phyloP scores from a whole-genome alignment of 2,888 invertebrate species.

The Exephanes ischioxanthus region DNA sequence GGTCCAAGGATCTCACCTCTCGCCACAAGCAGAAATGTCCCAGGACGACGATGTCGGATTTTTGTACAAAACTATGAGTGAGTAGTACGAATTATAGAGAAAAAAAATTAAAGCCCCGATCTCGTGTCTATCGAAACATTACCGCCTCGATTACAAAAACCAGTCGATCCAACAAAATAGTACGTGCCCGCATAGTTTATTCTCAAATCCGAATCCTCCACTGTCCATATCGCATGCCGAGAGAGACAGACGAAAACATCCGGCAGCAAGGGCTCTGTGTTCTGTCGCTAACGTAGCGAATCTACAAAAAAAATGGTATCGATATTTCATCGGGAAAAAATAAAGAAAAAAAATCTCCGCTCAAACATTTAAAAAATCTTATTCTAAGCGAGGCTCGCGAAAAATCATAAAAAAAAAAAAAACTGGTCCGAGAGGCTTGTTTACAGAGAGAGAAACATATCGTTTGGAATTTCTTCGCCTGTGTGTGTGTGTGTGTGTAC shows the following conservation, averaged over 20 bases:
- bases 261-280: constrained; percentile 12
- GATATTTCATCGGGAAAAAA: background rate
- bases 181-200: constrained; percentile 1
- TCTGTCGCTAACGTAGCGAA: constrained; percentile 4
- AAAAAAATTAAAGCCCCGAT: background rate
- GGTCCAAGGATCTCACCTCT: constrained; percentile 45
- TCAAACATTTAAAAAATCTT: background rate
- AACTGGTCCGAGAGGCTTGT: background rate
- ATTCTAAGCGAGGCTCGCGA: background rate
- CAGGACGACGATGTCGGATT: constrained; percentile 84
- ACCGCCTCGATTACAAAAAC: background rate
- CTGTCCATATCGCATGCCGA: constrained; percentile 11
- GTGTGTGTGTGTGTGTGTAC: background rate
- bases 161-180: background rate
- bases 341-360: background rate
- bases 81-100: constrained; percentile 70
- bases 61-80: constrained; percentile 84
- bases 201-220: constrained; percentile 4
- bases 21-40: constrained; percentile 76
- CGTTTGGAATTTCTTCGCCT: background rate
- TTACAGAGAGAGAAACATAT: background rate
- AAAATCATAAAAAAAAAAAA: background rate
- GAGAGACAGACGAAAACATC: constrained; percentile 42
- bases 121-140: too few relatives aligned
- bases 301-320: background rate